Evolutionary conservation across 2,113 vertebrate species (phyloP).

Genomic region (Grammomys dolichurus): DNA sequence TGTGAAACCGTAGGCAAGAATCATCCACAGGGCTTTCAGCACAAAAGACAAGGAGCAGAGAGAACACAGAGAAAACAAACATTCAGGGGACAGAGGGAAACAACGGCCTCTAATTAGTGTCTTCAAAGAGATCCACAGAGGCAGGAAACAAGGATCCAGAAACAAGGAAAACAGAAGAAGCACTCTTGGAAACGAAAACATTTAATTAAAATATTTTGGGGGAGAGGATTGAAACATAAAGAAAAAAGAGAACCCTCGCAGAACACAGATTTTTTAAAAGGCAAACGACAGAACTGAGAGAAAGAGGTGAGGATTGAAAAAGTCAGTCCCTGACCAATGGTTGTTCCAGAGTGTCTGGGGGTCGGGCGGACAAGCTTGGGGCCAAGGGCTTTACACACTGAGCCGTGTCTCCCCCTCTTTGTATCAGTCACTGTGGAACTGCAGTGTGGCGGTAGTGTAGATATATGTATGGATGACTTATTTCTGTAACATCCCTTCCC

Average conservation of each 20-base stretch:
- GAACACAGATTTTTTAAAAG: neutral
- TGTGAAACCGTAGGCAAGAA: slow-evolving; percentile 7
- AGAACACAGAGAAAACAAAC: slow-evolving; percentile 1
- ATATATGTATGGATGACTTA: neutral
- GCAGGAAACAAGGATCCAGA: neutral
- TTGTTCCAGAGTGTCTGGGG: neutral
- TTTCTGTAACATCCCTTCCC: neutral
- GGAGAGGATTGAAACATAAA: slow-evolving; percentile 27
- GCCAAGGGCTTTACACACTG: neutral
- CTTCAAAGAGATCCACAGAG: neutral
- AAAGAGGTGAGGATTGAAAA: neutral
- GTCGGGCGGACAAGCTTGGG: neutral
- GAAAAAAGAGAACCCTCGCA: neutral
- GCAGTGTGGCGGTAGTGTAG: neutral
- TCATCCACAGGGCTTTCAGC: neutral
- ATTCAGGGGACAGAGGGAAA: neutral
- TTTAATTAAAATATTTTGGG: slow-evolving; percentile 13
- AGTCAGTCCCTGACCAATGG: neutral
- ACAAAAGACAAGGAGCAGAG: neutral
- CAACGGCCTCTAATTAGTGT: neutral
- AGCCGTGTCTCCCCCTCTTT: neutral
- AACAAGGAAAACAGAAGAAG: neutral
- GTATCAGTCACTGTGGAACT: neutral
- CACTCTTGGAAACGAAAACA: neutral
- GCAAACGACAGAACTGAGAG: neutral